Percentiles rank a stretch among this genome's conserved stretches.
Evolutionary conservation across 2,797 vertebrate species (phyloP).

Genomic region (Takifugu rubripes): DNA sequence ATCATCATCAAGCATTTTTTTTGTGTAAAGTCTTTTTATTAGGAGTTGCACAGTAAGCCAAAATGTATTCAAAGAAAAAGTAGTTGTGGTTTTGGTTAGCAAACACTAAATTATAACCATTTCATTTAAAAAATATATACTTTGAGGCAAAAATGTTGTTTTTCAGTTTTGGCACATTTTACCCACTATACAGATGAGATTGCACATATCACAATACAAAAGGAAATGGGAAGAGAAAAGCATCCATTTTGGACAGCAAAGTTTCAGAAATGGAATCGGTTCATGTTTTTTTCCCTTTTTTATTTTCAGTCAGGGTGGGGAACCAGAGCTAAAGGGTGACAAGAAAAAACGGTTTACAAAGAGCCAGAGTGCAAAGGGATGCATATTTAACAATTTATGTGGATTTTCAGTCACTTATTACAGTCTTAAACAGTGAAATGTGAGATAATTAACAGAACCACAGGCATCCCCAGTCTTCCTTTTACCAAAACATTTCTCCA

Average conservation of each 20-base stretch:
- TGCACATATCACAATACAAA: conserved; percentile 84
- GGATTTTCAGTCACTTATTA: conserved; percentile 67
- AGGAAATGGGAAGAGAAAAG: conserved; percentile 75
- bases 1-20: not conserved
- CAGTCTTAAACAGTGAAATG: conserved; percentile 70
- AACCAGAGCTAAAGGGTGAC: conserved; percentile 64
- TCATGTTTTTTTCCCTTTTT: conserved; percentile 36
- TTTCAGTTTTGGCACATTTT: conserved; percentile 78
- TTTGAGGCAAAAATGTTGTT: conserved; percentile 71
- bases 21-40: conserved; percentile 5
- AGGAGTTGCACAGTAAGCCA: conserved; percentile 4
- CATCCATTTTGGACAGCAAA: conserved; percentile 77
- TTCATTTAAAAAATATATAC: conserved; percentile 87
- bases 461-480: conserved; percentile 39
- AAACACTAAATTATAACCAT: conserved; percentile 75
- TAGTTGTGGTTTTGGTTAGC: conserved; percentile 54
- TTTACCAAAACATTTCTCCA: conserved; percentile 46
- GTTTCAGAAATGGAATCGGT: conserved; percentile 51
- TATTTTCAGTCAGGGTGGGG: conserved; percentile 62
- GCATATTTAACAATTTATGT: conserved; percentile 75
- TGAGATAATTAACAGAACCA: conserved; percentile 57
- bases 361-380: conserved; percentile 76
- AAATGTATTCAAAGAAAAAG: conserved; percentile 49
- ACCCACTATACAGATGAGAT: conserved; percentile 85
- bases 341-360: conserved; percentile 74